Percentiles rank a stretch among this genome's conserved stretches.
phyloP scores from a whole-genome alignment of 2,797 vertebrate species.

The Macrochelys suwanniensis region DNA sequence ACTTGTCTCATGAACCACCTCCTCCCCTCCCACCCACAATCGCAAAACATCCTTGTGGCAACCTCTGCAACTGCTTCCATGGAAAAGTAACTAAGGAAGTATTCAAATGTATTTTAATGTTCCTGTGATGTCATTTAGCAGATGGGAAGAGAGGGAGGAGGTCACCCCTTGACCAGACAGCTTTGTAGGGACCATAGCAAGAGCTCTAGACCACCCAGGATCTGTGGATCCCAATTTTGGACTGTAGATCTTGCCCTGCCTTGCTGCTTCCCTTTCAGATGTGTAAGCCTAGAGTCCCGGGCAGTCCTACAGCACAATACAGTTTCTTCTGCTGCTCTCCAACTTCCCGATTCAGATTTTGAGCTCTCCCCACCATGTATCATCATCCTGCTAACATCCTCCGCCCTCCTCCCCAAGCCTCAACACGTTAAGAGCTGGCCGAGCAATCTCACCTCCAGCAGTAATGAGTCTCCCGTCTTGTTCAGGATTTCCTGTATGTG shows the following conservation, averaged over 20 bases:
- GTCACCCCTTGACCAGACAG: background rate
- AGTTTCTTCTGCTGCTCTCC: background rate
- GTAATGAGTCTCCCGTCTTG: conserved; percentile 40
- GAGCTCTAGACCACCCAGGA: background rate
- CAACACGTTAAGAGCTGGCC: background rate
- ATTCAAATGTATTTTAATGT: background rate
- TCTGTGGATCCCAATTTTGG: too few species aligned
- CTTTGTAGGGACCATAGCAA: background rate
- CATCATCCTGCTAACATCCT: background rate
- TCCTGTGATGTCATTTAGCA: background rate
- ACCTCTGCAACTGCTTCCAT: background rate
- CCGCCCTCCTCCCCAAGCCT: background rate
- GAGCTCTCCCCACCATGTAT: background rate
- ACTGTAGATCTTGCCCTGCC: background rate
- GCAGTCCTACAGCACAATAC: background rate
- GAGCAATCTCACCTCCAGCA: conserved; percentile 59
- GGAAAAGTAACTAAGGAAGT: background rate
- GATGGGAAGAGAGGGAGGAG: background rate
- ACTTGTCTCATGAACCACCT: background rate
- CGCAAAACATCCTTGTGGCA: background rate
- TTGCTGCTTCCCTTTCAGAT: background rate
- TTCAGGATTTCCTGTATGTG: conserved; percentile 71
- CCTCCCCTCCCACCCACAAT: background rate
- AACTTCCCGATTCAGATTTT: background rate
- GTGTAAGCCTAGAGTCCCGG: too few species aligned